Evolutionary conservation across 2,888 invertebrate genomes (phyloP), one percentile per base, ranked within the genome.

Genomic region (Aproaerema taeniolella): DNA sequence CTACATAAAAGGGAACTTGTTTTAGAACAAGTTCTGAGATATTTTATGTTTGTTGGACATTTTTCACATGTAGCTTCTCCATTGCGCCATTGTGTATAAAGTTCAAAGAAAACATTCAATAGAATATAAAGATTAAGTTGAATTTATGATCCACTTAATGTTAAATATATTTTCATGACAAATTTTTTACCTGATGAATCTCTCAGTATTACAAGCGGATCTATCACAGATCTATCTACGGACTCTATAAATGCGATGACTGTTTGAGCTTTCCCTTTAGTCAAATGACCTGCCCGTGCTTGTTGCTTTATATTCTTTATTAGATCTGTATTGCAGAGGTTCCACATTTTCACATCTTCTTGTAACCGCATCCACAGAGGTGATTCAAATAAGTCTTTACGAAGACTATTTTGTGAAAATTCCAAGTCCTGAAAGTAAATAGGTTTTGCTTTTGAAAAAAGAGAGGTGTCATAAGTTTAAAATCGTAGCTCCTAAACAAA

Each of bases 101-200:
- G n/a, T n/a, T n/a, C n/a, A n/a, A n/a, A n/a, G n/a, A n/a, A n/a
- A n/a, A n/a, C n/a, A n/a, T n/a, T n/a, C n/a, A n/a, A n/a, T n/a
- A n/a, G n/a, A n/a, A n/a, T n/a, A n/a, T n/a, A n/a, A n/a, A n/a
- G n/a, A n/a, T n/a, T n/a, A n/a, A n/a, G n/a, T n/a, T n/a, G n/a
- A n/a, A n/a, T n/a, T n/a, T n/a, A n/a, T n/a, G n/a, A n/a, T n/a
- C n/a, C n/a, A n/a, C n/a, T n/a, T n/a, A n/a, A n/a, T n/a, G n/a
- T n/a, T n/a, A n/a, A n/a, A n/a, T n/a, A n/a, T n/a, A n/a, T n/a
- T n/a, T n/a, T n/a, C n/a, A n/a, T n/a, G n/a, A n/a, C n/a, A n/a
- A n/a, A n/a, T n/a, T n/a, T n/a, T n/a, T n/a, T n/a, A 82, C 85
- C 83, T 52, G 77, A 76, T 42, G 56, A 47, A 62, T 86, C 86